phyloP scores from a whole-genome alignment of 2,888 invertebrate genomes.

The Pammene fasciana region DNA sequence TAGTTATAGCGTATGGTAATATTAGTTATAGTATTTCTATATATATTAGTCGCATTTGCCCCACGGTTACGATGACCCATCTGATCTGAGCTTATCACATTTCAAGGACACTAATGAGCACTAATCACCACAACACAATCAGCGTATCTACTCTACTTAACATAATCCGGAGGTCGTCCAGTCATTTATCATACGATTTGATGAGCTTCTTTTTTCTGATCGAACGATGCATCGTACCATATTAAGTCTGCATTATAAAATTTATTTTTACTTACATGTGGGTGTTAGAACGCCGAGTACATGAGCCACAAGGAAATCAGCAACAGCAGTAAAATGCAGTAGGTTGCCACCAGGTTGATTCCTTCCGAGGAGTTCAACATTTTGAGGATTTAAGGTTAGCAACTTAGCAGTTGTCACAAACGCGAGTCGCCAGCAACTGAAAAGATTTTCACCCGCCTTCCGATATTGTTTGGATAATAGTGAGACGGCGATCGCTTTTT shows the following conservation, averaged over 20 bases:
- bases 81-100: no score
- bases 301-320: constrained; percentile 86
- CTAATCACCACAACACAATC: no score
- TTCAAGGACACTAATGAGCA: no score
- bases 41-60: no score
- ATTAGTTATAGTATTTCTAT: no score
- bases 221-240: background rate
- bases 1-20: no score
- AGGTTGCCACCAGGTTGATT: constrained; percentile 86
- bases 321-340: constrained; percentile 85
- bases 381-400: constrained; percentile 47
- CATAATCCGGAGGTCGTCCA: no score
- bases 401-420: constrained; percentile 49
- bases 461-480: constrained; percentile 49
- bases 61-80: no score
- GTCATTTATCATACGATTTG: background rate
- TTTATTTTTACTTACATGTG: constrained; percentile 54
- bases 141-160: no score
- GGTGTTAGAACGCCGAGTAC: constrained; percentile 83
- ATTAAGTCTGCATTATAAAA: background rate
- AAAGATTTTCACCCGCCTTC: constrained; percentile 55
- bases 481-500: constrained; percentile 40
- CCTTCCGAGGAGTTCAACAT: constrained; percentile 80
- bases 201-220: background rate
- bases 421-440: constrained; percentile 67